Conservation (phyloP, 1,140 invertebrate genomes). For the Aricia agestis region DNA sequence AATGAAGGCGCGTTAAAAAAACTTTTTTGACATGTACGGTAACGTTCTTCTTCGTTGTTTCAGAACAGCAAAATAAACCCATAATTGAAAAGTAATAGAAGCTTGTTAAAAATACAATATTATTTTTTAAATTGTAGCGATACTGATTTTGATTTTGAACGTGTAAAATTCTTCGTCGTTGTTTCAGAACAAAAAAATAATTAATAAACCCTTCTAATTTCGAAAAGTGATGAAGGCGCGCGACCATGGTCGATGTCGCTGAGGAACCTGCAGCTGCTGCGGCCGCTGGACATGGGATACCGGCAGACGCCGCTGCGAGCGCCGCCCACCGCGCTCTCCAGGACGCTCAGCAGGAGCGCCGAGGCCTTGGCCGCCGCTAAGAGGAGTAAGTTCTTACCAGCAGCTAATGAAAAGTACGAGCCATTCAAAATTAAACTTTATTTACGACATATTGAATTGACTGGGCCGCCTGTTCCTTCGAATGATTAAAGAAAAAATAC, state of each 20-base stretch:
- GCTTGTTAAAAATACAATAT: background rate
- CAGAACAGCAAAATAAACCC: no score
- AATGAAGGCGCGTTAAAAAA: no score
- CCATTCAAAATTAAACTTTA: no score
- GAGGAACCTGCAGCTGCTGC: slow-evolving; percentile 57
- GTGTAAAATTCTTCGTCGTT: no score
- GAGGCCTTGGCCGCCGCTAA: slow-evolving; percentile 52
- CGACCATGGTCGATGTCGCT: slow-evolving; percentile 43
- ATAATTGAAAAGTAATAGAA: no score
- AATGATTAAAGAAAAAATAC: no score
- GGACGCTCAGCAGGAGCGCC: slow-evolving; percentile 56
- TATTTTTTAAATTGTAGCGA: no score
- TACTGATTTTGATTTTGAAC: no score
- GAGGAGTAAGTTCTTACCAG: slow-evolving; percentile 37
- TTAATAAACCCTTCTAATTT: slow-evolving; percentile 19
- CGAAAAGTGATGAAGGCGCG: slow-evolving; percentile 4
- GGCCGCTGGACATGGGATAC: slow-evolving; percentile 52
- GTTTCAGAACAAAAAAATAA: background rate
- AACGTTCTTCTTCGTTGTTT: no score
- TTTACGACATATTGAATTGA: no score
- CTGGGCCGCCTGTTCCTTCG: no score
- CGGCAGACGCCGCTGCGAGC: slow-evolving; percentile 58
- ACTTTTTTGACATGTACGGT: no score
- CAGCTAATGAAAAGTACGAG: background rate
- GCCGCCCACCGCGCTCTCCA: slow-evolving; percentile 47